A percentile compares a stretch with the other conserved stretches of the same genome.
These are phyloP conservation scores for Calliscelio sp. DNA, from an alignment of 2,888 invertebrate genomes.

Conservation along the genomic window DNA sequence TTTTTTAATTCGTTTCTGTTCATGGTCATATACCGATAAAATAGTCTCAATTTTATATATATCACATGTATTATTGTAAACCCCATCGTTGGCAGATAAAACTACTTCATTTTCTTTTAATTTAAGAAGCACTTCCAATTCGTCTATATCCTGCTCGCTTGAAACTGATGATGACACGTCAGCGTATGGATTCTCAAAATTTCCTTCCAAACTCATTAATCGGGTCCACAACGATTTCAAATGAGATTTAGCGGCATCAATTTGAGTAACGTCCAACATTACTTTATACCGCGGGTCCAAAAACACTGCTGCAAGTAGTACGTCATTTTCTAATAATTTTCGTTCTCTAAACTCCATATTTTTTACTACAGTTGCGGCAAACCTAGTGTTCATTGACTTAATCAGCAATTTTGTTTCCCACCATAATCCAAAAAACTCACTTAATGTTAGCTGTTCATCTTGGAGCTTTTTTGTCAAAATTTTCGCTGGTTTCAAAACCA, in stretches of 20 bases:
- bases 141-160: constrained; percentile 16
- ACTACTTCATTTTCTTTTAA: background rate
- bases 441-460: constrained; percentile 18
- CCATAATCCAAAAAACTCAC: constrained; percentile 27
- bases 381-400: background rate
- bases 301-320: constrained; percentile 1
- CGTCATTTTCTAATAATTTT: background rate
- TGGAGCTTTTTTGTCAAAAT: constrained; percentile 16
- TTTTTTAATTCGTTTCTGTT: constrained; percentile 2
- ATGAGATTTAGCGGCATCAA: background rate
- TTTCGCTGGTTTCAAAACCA: background rate
- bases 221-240: constrained; percentile 14
- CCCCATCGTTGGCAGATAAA: background rate
- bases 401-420: background rate
- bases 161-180: too few relatives aligned
- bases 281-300: constrained; percentile 21
- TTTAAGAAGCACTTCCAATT: background rate
- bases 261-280: background rate
- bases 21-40: background rate
- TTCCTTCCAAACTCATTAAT: background rate
- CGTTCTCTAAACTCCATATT: background rate
- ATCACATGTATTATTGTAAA: too few relatives aligned
- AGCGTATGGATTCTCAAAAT: too few relatives aligned
- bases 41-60: background rate
- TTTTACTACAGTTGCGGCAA: background rate